phyloP scores from a whole-genome alignment of 2,113 vertebrate species.

The Nyctereutes procyonoides region DNA sequence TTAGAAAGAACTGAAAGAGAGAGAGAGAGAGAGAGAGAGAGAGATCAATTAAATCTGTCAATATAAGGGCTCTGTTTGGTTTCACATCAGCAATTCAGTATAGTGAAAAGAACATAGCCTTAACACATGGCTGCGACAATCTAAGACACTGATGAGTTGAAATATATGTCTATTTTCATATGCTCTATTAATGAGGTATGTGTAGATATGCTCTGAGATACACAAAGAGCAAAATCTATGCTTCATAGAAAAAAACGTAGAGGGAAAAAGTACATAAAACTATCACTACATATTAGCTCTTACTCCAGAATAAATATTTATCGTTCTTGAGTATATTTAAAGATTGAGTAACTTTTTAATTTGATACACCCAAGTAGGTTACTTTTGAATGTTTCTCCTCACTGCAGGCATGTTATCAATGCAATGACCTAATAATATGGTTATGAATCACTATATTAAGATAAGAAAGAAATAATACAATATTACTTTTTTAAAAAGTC shows the following conservation, averaged over 20 bases:
- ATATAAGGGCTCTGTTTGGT: not conserved
- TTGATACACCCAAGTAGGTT: not conserved
- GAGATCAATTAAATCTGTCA: not conserved
- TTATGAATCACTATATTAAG: not conserved
- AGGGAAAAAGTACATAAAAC: conserved; percentile 8
- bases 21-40: not conserved
- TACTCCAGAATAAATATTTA: not conserved
- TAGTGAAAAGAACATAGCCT: not conserved
- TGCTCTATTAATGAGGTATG: not conserved
- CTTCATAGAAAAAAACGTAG: not conserved
- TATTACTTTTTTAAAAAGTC: not conserved
- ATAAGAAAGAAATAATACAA: not conserved
- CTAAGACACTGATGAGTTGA: not conserved
- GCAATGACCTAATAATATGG: not conserved
- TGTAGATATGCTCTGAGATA: not conserved
- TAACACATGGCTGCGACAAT: not conserved
- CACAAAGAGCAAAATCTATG: not conserved
- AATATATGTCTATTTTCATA: not conserved
- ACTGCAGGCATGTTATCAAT: not conserved
- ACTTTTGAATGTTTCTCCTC: not conserved
- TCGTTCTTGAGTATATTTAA: conserved; percentile 6
- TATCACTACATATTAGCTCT: conserved; percentile 30
- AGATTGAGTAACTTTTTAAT: not conserved
- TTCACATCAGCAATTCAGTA: not conserved
- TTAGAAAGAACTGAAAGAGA: not conserved